Percentiles rank a stretch among this genome's conserved stretches.
These are phyloP conservation scores for Aricia agestis DNA, from an alignment of 1,140 invertebrate genomes.

Conservation along the genomic window DNA sequence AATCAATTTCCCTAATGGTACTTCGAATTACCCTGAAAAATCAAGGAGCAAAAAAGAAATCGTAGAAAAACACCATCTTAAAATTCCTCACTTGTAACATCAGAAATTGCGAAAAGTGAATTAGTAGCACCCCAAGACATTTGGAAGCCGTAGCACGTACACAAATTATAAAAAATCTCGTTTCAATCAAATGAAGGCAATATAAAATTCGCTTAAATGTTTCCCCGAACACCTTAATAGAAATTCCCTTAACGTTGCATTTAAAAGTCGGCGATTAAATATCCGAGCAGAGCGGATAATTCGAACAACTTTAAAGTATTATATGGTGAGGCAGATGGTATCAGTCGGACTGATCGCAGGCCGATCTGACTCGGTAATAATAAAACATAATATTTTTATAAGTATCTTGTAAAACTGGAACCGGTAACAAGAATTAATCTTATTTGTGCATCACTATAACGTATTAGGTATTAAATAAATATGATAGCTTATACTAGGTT, in stretches of 20 bases:
- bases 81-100: background rate
- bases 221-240: conserved; percentile 18
- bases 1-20: too few species aligned
- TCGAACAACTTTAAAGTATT: background rate
- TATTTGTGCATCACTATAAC: too few species aligned
- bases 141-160: background rate
- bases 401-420: too few species aligned
- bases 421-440: too few species aligned
- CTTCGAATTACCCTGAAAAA: too few species aligned
- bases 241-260: conserved; percentile 14
- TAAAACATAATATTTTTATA: too few species aligned
- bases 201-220: conserved; percentile 17
- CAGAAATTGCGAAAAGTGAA: background rate
- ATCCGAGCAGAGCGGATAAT: background rate
- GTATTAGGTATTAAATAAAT: too few species aligned
- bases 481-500: too few species aligned
- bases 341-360: too few species aligned
- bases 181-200: background rate
- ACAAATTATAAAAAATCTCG: conserved; percentile 6
- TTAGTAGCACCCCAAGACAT: background rate
- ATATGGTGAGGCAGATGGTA: too few species aligned
- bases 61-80: background rate
- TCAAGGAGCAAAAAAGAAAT: background rate
- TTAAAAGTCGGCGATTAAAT: background rate
- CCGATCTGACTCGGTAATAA: too few species aligned